Base-by-base conservation (phyloP, 2,888 invertebrate genomes). In the Cephus spinipes region DNA sequence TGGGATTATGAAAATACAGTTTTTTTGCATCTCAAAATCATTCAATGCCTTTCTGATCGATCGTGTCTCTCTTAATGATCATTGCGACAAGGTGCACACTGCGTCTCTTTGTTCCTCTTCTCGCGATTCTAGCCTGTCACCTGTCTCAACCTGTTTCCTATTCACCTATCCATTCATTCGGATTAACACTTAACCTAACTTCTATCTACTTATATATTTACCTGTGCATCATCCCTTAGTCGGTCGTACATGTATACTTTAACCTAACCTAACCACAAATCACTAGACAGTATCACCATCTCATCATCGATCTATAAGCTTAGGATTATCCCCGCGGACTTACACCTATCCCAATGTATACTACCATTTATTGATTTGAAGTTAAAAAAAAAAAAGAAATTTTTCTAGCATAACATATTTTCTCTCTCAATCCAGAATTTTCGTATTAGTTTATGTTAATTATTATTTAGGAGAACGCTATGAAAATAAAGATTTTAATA, bases 401-500 rank as follows among this genome's bases (percentile, higher is more conserved):
- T 40, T 40, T 81, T 86, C 80, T 83, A 81, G 77, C 40, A 77
- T 82, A 81, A 80, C 77, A 77, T 79, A 79, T 74, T 79, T 82
- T 79, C 74, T 79, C 74, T 79, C 31, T 83, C 79, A 80, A 79
- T 80, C 82, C 83, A 84, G 82, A 82, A 74, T 40, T 83, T 86
- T 85, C 82, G 80, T 76, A 82, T 85, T 86, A 86, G 83, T 82
- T 87, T 88, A 87, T 83, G 87, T 89, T 89, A 87, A 89, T 87
- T 89, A 89, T 89, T 87, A 87, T 89, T 88, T 87, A 89, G 85
- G 84, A 85, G 81, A 85, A 84, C 85, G 85, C 86, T 88, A 88
- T 85, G 85, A 87, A 83, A 89, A 89, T 89, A 87, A 89, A 89
- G 87, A 87, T 89, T 89, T 89, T 89, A 87, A 87, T 89, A 88